Conservation (phyloP, 2,797 vertebrate genomes). For the Lacerta bilineata region DNA sequence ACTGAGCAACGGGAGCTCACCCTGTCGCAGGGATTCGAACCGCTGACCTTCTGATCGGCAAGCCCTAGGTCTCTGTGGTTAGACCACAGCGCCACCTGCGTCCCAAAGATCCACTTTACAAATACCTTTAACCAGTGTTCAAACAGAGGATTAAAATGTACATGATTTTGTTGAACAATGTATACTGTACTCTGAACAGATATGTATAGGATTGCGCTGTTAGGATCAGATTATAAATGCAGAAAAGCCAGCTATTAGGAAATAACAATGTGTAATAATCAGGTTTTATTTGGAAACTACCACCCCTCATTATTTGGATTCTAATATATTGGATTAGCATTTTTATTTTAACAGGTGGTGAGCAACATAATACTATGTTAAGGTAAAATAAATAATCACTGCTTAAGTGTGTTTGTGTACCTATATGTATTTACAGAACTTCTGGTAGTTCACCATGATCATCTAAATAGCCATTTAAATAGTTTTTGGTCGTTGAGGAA, state of each 20-base stretch:
- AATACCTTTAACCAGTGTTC: not conserved
- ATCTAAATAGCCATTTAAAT: conserved; percentile 78
- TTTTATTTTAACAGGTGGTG: conserved; percentile 27
- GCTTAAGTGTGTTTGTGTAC: not conserved
- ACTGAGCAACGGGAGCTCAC: too few relatives aligned
- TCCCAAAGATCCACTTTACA: not conserved
- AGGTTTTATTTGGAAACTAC: conserved; percentile 34
- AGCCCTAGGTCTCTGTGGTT: too few relatives aligned
- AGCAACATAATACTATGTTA: not conserved
- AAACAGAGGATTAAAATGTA: not conserved
- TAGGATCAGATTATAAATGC: not conserved
- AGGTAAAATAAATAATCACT: conserved; percentile 30
- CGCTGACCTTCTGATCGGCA: too few relatives aligned
- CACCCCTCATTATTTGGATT: conserved; percentile 3
- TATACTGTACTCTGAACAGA: not conserved
- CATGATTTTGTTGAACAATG: not conserved
- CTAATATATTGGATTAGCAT: conserved; percentile 36
- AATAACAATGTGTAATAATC: not conserved
- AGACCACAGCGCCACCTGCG: too few relatives aligned
- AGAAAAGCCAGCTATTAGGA: not conserved
- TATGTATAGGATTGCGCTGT: not conserved
- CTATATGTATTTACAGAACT: not conserved
- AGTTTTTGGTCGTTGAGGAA: conserved; percentile 90
- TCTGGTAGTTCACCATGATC: not conserved
- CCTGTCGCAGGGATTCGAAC: too few relatives aligned